phyloP scores from a whole-genome alignment of 2,888 invertebrate species.

The Allygus modestus region DNA sequence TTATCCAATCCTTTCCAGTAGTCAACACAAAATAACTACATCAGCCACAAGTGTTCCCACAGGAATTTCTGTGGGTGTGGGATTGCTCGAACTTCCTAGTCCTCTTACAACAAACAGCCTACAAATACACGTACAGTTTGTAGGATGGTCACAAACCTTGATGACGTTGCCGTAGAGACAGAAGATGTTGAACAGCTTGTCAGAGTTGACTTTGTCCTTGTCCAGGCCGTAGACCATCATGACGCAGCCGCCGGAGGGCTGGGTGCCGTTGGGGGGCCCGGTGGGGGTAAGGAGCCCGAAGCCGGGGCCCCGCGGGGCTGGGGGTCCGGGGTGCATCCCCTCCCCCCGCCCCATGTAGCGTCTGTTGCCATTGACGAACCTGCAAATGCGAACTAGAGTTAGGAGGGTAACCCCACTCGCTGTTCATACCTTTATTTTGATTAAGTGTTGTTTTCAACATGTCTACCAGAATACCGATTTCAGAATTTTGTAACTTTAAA shows the following conservation, averaged over 20 bases:
- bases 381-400: background rate
- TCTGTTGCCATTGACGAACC: slow-evolving; percentile 54
- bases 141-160: slow-evolving; percentile 83
- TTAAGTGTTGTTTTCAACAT: too few species aligned
- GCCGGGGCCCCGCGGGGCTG: slow-evolving; percentile 59
- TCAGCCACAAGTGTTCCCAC: too few species aligned
- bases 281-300: slow-evolving; percentile 71
- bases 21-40: too few species aligned
- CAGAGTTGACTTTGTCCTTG: slow-evolving; percentile 95
- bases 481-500: too few species aligned
- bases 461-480: too few species aligned
- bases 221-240: slow-evolving; percentile 99
- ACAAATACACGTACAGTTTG: too few species aligned
- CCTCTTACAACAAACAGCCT: too few species aligned
- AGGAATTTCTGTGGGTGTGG: too few species aligned
- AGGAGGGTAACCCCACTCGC: too few species aligned
- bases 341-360: slow-evolving; percentile 69
- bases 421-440: too few species aligned
- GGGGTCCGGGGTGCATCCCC: slow-evolving; percentile 73
- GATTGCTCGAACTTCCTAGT: too few species aligned
- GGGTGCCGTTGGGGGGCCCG: slow-evolving; percentile 72
- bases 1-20: too few species aligned
- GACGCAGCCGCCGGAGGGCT: slow-evolving; percentile 76
- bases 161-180: slow-evolving; percentile 99
- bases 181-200: slow-evolving; percentile 97